A percentile compares a stretch with the other conserved stretches of the same genome.
phyloP scores from a whole-genome alignment of 1,140 invertebrate species.

The Brachionus paranguensis region DNA sequence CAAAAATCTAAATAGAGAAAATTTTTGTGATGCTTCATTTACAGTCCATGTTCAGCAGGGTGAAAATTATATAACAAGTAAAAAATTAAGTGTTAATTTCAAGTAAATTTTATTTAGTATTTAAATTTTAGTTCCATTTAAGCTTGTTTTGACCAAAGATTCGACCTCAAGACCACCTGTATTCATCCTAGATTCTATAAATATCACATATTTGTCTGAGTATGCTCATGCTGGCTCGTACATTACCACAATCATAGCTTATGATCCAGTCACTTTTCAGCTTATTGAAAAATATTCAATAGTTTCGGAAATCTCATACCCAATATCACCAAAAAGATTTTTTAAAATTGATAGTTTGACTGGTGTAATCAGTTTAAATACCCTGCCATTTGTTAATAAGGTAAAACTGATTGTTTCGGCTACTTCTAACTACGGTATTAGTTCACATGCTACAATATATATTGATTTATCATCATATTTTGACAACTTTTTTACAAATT shows the following conservation, averaged over 20 bases:
- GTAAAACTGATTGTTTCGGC: neutral
- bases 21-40: constrained; percentile 36
- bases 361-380: neutral
- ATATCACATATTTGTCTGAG: constrained; percentile 17
- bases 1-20: neutral
- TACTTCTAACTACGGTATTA: neutral
- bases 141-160: neutral
- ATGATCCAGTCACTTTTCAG: neutral
- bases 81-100: neutral
- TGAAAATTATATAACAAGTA: neutral
- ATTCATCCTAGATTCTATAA: neutral
- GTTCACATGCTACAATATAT: neutral
- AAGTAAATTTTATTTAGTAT: neutral
- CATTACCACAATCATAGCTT: neutral
- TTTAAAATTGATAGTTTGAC: constrained; percentile 10
- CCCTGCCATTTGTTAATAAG: neutral
- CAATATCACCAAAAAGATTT: neutral
- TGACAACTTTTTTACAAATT: neutral
- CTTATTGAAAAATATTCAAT: constrained; percentile 29
- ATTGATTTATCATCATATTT: neutral
- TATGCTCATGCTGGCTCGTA: constrained; percentile 14
- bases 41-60: neutral
- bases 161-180: neutral
- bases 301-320: neutral
- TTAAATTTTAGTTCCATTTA: constrained; percentile 19